phyloP scores from a whole-genome alignment of 64 coral and sea anemone species.

The Actinia tenebrosa region DNA sequence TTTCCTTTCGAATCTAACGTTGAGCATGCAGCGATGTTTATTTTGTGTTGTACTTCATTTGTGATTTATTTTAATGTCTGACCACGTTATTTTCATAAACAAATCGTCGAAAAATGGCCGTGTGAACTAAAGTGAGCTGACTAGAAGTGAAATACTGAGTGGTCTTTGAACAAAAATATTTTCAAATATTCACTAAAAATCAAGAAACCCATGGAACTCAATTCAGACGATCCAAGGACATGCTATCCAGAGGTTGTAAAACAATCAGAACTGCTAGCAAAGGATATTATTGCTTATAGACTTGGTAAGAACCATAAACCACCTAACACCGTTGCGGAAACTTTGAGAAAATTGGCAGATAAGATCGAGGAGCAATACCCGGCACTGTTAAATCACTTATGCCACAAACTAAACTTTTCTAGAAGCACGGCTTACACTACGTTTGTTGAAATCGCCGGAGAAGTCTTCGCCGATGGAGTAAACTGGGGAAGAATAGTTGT shows the following conservation, averaged over 20 bases:
- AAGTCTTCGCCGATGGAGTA: constrained; percentile 92
- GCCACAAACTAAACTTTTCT: constrained; percentile 83
- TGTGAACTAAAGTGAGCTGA: constrained; percentile 11
- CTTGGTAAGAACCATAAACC: constrained; percentile 74
- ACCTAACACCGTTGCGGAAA: constrained; percentile 64
- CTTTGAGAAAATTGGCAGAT: constrained; percentile 95
- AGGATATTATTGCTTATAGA: constrained; percentile 93
- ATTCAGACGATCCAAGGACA: constrained; percentile 44
- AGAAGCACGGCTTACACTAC: constrained; percentile 77
- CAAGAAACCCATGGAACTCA: constrained; percentile 65
- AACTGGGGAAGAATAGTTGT: constrained; percentile 99
- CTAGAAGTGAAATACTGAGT: constrained; percentile 36
- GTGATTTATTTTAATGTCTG: background rate
- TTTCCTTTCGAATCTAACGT: background rate
- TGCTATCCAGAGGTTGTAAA: constrained; percentile 38
- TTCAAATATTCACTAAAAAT: constrained; percentile 38
- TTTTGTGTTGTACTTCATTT: background rate
- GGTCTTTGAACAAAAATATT: constrained; percentile 28
- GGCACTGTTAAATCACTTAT: constrained; percentile 77
- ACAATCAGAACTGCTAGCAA: constrained; percentile 70
- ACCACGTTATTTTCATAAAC: constrained; percentile 12
- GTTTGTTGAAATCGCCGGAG: constrained; percentile 88
- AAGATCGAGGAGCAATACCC: constrained; percentile 93
- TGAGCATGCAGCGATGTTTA: background rate
- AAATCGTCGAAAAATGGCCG: constrained; percentile 21